Conservation (phyloP, 2,888 invertebrate species). For the Nephrotoma appendiculata region DNA sequence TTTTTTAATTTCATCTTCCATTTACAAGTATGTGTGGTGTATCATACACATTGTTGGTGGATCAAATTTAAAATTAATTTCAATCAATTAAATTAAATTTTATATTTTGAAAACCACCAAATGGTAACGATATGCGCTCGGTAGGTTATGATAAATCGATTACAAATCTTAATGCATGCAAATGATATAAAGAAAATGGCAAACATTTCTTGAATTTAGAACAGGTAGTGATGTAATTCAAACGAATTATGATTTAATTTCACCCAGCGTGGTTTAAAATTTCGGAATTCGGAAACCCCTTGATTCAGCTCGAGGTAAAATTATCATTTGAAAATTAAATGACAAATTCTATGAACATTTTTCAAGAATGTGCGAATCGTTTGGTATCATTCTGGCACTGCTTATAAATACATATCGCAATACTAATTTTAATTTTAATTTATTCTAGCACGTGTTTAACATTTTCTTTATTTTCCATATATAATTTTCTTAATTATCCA, state of each 20-base stretch:
- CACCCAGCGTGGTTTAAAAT: too few relatives aligned
- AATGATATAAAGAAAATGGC: not conserved
- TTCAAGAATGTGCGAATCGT: too few relatives aligned
- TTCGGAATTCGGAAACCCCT: too few relatives aligned
- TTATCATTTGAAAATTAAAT: too few relatives aligned
- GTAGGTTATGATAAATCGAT: not conserved
- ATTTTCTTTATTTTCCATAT: not conserved
- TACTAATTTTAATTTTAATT: not conserved
- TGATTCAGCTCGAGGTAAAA: too few relatives aligned
- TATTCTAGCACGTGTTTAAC: not conserved
- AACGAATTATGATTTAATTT: too few relatives aligned
- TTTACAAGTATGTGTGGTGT: not conserved
- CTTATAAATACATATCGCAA: not conserved
- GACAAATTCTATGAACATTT: too few relatives aligned
- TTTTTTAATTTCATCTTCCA: not conserved
- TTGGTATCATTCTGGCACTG: too few relatives aligned
- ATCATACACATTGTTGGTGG: not conserved
- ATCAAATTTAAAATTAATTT: not conserved
- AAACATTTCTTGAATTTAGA: not conserved
- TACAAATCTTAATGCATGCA: not conserved
- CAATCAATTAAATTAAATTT: not conserved
- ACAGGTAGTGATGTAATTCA: too few relatives aligned
- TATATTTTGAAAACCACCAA: not conserved
- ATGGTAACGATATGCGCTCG: not conserved
- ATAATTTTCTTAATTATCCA: slow-evolving; percentile 3